phyloP scores from a whole-genome alignment of 2,888 invertebrate genomes.

The Ochlodes sylvanus region DNA sequence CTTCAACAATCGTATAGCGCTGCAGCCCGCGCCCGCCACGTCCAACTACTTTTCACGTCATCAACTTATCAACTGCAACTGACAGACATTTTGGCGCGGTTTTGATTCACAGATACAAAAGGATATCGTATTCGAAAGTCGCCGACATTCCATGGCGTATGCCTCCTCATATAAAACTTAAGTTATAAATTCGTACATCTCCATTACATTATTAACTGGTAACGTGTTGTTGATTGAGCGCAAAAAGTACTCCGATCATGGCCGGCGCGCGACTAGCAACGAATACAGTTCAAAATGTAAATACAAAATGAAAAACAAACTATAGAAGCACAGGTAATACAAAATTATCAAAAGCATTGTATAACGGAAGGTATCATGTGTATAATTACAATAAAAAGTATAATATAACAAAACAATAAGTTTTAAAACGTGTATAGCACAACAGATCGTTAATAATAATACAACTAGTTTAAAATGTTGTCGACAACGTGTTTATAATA shows the following conservation, averaged over 20 bases:
- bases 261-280: neutral
- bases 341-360: conserved; percentile 36
- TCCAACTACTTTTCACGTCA: neutral
- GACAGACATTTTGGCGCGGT: too few species aligned
- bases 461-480: conserved; percentile 25
- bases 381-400: conserved; percentile 29
- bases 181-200: too few species aligned
- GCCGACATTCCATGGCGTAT: too few species aligned
- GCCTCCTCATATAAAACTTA: too few species aligned
- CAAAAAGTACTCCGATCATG: neutral
- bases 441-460: conserved; percentile 27
- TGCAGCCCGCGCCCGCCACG: neutral
- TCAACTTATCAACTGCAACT: too few species aligned
- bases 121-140: too few species aligned
- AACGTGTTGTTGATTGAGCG: too few species aligned
- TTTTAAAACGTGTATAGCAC: conserved; percentile 35
- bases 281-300: conserved; percentile 13
- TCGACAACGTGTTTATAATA: conserved; percentile 20
- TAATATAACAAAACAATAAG: conserved; percentile 36
- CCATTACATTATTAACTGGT: too few species aligned
- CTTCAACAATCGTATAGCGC: conserved; percentile 14
- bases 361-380: conserved; percentile 35
- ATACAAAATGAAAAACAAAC: conserved; percentile 34
- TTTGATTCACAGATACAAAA: neutral
- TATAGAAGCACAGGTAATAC: conserved; percentile 25